A percentile compares a stretch with the other conserved stretches of the same genome.
Evolutionary conservation across 2,888 invertebrate species (phyloP).

Genomic region (Leptinotarsa juncta): DNA sequence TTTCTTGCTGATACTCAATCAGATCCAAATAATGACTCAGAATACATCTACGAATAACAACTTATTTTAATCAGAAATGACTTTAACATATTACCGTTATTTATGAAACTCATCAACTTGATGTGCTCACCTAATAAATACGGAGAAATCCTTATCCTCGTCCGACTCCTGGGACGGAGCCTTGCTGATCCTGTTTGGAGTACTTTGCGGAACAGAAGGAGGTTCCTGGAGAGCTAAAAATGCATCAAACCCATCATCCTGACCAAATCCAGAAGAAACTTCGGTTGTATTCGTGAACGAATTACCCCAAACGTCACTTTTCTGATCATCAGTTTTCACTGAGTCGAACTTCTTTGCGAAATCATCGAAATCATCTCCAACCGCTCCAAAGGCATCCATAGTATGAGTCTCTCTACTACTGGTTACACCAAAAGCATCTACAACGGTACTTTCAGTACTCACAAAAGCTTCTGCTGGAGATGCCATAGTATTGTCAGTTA

Average conservation of each 20-base stretch:
- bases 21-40: too few relatives aligned
- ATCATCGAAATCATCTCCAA: slow-evolving; percentile 81
- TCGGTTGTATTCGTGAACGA: slow-evolving; percentile 51
- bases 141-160: slow-evolving; percentile 82
- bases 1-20: too few relatives aligned
- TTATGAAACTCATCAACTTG: too few relatives aligned
- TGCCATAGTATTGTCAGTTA: not conserved
- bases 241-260: slow-evolving; percentile 81
- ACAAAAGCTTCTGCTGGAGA: not conserved
- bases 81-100: too few relatives aligned
- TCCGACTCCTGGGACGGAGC: slow-evolving; percentile 82
- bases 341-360: slow-evolving; percentile 91
- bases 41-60: too few relatives aligned
- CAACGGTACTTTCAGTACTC: not conserved
- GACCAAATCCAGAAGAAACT: slow-evolving; percentile 72
- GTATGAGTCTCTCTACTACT: not conserved
- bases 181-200: slow-evolving; percentile 72
- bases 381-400: slow-evolving; percentile 39
- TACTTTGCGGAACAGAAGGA: slow-evolving; percentile 74
- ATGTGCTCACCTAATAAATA: slow-evolving; percentile 77
- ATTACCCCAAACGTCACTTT: slow-evolving; percentile 62
- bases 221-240: slow-evolving; percentile 86
- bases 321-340: slow-evolving; percentile 67
- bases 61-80: too few relatives aligned
- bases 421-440: slow-evolving; percentile 23